Evolutionary conservation across 2,113 vertebrate species (phyloP), one percentile per base, ranked within the genome.

Genomic region (Trochalopteron elliotii): DNA sequence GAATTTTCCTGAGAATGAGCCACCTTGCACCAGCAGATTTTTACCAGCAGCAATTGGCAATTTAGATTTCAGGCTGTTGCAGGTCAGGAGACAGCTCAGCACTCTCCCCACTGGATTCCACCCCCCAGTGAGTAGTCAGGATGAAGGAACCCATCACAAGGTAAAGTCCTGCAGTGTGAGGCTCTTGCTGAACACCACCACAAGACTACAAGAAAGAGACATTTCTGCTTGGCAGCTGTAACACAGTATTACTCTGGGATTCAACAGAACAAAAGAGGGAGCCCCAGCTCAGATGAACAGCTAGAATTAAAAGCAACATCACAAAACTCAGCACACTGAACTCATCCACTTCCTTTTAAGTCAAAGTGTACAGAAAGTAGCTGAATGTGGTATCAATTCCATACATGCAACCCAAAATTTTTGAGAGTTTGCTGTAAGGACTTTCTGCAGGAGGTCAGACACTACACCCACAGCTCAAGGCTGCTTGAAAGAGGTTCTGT

Each of bases 341-440:
- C 12, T 65, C 40, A 37, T 12, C 23, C 11, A 30, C 33, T 80
- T 55, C 40, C 24, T 35, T 20, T 18, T 3, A 23, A 55, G n/a
- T 25, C 19, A 3, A 28, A 61, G 40, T 19, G 9, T 14, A 10
- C 2, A 20, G 55, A 25, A 37, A 37, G 23, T 4, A 19, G 24
- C 16, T 11, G 4, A 65, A 61, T 21, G 21, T 1, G 4, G 2
- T 2, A 31, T 7, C 15, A 67, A 45, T 12, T 74, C 33, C 4
- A 12, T 2, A 9, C 1, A 14, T 0, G 27, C 7, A 56, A 75
- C 0, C 17, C 16, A 12, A 35, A 52, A 27, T 12, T 25, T 69
- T 10, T 70, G 23, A 70, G 40, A 42, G 47, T 40, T 40, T 60
- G 13, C 31, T 28, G 24, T 37, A 49, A 60, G 63, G 17, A 37